These are phyloP conservation scores for Abramis brama DNA, from an alignment of 2,113 vertebrate genomes.

Conservation along the genomic window DNA sequence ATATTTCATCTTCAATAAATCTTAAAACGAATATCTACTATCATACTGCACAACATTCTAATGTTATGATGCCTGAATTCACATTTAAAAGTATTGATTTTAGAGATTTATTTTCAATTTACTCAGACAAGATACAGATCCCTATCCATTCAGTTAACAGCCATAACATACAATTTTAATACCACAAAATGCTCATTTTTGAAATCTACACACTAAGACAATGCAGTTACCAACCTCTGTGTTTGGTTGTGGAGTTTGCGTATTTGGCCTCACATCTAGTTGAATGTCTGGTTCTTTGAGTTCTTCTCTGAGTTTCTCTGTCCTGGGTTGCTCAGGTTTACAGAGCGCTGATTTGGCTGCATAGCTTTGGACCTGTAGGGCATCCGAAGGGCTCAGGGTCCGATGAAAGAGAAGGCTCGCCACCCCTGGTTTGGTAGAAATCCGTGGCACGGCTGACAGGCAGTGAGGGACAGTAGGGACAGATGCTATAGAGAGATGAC, in stretches of 20 bases:
- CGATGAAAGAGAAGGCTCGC: constrained; percentile 80
- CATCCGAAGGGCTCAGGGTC: constrained; percentile 78
- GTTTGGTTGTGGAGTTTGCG: background rate
- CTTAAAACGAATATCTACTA: background rate
- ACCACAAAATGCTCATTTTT: background rate
- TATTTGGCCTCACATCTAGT: constrained; percentile 27
- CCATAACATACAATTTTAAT: background rate
- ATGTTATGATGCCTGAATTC: background rate
- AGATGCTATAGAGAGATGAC: constrained; percentile 61
- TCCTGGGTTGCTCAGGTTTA: constrained; percentile 64
- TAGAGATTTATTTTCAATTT: background rate
- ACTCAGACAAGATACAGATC: background rate
- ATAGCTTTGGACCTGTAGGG: constrained; percentile 86
- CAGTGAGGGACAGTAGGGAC: constrained; percentile 54
- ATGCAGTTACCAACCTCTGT: constrained; percentile 28
- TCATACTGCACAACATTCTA: background rate
- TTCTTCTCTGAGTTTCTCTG: constrained; percentile 61
- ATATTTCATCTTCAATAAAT: background rate
- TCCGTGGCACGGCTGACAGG: constrained; percentile 43
- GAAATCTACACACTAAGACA: background rate
- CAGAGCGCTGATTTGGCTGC: constrained; percentile 63
- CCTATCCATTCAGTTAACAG: background rate
- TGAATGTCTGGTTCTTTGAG: constrained; percentile 8
- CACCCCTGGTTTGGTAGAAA: constrained; percentile 79
- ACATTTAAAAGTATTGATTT: background rate